Evolutionary conservation across 2,888 invertebrate genomes (phyloP), one percentile per base, ranked within the genome.

Genomic region (Neoscelio sp.): DNA sequence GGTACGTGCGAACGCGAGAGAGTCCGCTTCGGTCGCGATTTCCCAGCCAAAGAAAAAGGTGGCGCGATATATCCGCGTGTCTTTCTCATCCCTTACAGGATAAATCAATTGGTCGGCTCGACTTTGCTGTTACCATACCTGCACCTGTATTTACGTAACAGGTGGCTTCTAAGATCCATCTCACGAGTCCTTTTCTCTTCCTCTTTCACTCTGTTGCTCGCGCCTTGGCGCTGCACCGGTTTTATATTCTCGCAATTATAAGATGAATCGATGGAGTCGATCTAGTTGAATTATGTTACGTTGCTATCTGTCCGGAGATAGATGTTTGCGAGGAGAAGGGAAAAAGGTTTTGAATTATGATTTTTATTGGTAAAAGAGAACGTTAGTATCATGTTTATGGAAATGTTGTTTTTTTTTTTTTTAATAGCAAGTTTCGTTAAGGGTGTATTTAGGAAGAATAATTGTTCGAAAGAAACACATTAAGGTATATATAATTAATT

Each of bases 111-210:
- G 78, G 65, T 60, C 56, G 40, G 10, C 52, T 58, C 15, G 52
- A 26, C 38, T 58, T 10, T 38, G 42, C 60, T 56, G 65, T 67
- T 67, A 56, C 46, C 42, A 38, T 38, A 54, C 56, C 52, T 67
- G 78, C 73, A 78, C 73, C 62, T 78, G 78, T 68, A 62, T 78
- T 78, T 73, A 73, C 73, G 78, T 73, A 78, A 78, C 78, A 78
- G 78, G 78, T 78, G 78, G 73, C 77, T 70, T 70, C 70, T 65
- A 64, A 58, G 77, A 64, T 71, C 48, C 64, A 77, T 77, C 70
- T 77, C 65, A 40, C 46, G 42, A 52, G 50, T 50, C 20, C 28
- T 8, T 20, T 15, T 71, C 38, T 12, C 62, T 79, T 67, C 58
- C 80, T 78, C 73, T 54, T 56, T 56, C 65, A 70, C 77, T 60